Evolutionary conservation across 2,113 vertebrate genomes (phyloP).

Genomic region (Acrocephalus arundinaceus): DNA sequence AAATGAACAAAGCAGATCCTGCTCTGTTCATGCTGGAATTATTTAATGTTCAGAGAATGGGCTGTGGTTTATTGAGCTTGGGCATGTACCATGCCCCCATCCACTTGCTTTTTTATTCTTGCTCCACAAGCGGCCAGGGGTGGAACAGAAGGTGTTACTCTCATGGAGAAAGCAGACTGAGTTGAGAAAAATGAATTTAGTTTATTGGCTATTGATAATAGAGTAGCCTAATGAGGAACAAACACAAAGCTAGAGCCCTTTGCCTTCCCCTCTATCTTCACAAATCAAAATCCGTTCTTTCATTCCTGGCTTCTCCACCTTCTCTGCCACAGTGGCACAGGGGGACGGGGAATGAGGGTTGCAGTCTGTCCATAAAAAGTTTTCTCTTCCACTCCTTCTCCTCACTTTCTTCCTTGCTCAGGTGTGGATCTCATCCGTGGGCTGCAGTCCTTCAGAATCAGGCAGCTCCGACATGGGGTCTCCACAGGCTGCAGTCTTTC

Average conservation of each 20-base stretch:
- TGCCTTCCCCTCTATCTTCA: not conserved
- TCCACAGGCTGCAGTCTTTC: not conserved
- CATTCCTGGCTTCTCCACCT: not conserved
- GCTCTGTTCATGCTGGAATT: not conserved
- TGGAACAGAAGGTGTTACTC: not conserved
- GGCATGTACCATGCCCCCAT: too few relatives aligned
- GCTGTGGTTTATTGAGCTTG: not conserved
- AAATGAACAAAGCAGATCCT: not conserved
- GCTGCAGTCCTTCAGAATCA: not conserved
- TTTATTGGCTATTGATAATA: not conserved
- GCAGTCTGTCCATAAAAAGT: not conserved
- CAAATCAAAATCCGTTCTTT: not conserved
- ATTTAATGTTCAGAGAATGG: not conserved
- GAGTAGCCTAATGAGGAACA: not conserved
- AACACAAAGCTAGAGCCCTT: not conserved
- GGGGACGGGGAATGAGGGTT: accelerated
- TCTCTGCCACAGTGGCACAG: accelerated
- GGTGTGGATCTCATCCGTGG: not conserved
- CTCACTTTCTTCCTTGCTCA: not conserved
- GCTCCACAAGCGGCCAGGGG: not conserved
- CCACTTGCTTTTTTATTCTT: not conserved
- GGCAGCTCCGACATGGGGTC: accelerated
- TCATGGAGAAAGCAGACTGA: not conserved
- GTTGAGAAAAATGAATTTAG: not conserved
- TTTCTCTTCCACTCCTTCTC: not conserved